Percentiles rank a stretch among this genome's conserved stretches.
phyloP scores from a whole-genome alignment of 2,113 vertebrate genomes.

The Dicaeum eximium region DNA sequence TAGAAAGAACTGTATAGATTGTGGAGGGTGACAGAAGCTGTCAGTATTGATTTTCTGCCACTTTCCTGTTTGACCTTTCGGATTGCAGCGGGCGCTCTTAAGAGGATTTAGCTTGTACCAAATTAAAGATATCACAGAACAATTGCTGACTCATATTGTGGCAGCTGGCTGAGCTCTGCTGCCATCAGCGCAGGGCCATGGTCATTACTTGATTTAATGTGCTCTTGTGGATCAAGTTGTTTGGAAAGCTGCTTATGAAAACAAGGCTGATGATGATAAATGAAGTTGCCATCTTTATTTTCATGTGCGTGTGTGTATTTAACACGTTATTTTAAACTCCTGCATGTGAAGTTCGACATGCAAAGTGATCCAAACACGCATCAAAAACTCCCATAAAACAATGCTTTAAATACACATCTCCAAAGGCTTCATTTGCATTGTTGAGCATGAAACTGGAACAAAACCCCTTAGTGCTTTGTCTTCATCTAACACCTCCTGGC shows the following conservation, averaged over 20 bases:
- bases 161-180: neutral
- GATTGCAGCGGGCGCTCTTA: constrained; percentile 11
- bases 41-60: constrained; percentile 56
- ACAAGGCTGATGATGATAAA: neutral
- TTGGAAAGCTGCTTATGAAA: neutral
- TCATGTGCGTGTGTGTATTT: rapidly evolving
- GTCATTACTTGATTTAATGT: neutral
- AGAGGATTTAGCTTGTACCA: constrained; percentile 45
- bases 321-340: neutral
- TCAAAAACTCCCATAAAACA: neutral
- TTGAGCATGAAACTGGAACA: neutral
- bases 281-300: neutral
- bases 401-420: neutral
- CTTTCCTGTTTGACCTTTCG: constrained; percentile 30
- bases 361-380: neutral
- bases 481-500: neutral
- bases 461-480: neutral
- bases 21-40: constrained; percentile 30
- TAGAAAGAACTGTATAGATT: constrained; percentile 21
- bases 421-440: neutral
- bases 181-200: neutral
- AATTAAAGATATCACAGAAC: constrained; percentile 46
- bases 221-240: neutral
- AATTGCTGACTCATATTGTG: constrained; percentile 39
- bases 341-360: neutral